Percentiles rank a stretch among this genome's conserved stretches.
Conservation (phyloP, 2,797 vertebrate genomes). For the Ctenopoma multispine region DNA sequence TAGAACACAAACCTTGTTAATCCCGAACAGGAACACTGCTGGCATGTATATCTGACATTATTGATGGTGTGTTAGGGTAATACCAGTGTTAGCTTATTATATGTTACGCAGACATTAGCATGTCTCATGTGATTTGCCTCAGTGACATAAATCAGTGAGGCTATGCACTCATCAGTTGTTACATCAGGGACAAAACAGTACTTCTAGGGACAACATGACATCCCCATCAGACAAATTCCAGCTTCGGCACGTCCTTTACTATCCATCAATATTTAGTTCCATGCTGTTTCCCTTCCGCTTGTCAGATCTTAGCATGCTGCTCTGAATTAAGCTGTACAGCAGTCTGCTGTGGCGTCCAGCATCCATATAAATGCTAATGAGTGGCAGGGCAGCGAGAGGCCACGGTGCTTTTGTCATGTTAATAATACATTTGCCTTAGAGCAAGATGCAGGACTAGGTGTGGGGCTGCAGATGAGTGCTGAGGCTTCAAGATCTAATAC, state of each 20-base stretch:
- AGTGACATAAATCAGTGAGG: slow-evolving; percentile 15
- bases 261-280: slow-evolving; percentile 51
- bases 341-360: slow-evolving; percentile 40
- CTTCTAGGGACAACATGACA: slow-evolving; percentile 42
- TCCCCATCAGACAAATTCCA: slow-evolving; percentile 37
- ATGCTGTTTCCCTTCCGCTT: slow-evolving; percentile 41
- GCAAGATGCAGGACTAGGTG: slow-evolving; percentile 63
- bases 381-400: slow-evolving; percentile 51
- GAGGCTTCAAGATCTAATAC: slow-evolving; percentile 74
- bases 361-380: slow-evolving; percentile 81
- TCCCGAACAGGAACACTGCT: not conserved
- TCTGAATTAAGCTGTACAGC: slow-evolving; percentile 61
- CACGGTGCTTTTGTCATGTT: slow-evolving; percentile 75
- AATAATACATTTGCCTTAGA: slow-evolving; percentile 72
- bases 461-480: slow-evolving; percentile 68
- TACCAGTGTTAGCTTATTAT: slow-evolving; percentile 12
- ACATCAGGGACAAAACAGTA: slow-evolving; percentile 38
- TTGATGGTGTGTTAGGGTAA: slow-evolving; percentile 11
- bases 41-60: slow-evolving; percentile 6
- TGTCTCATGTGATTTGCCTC: slow-evolving; percentile 35
- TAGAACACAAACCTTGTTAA: not conserved
- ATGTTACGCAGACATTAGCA: slow-evolving; percentile 2
- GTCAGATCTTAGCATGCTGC: slow-evolving; percentile 52
- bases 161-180: slow-evolving; percentile 16
- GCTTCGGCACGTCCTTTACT: slow-evolving; percentile 18